phyloP scores from a whole-genome alignment of 2,797 vertebrate genomes.

The Pristis pectinata region DNA sequence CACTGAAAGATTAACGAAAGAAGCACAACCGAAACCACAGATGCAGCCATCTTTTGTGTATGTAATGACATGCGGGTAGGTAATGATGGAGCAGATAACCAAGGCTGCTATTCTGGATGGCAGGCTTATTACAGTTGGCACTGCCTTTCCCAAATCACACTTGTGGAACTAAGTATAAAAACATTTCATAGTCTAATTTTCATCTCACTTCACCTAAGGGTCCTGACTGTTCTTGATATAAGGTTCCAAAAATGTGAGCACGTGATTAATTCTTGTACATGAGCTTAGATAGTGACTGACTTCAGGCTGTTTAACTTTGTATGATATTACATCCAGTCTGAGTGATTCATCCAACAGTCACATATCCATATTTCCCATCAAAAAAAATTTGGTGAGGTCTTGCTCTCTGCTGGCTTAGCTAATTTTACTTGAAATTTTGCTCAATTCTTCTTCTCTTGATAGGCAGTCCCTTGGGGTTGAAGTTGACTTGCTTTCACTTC shows the following conservation, averaged over 20 bases:
- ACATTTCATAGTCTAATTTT: neutral
- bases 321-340: neutral
- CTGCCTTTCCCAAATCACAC: constrained; percentile 41
- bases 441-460: too few relatives aligned
- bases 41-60: constrained; percentile 43
- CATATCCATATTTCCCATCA: neutral
- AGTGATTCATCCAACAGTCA: neutral
- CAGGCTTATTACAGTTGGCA: constrained; percentile 45
- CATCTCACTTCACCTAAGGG: neutral
- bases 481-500: too few relatives aligned
- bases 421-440: too few relatives aligned
- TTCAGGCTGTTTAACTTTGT: neutral
- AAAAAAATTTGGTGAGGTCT: too few relatives aligned
- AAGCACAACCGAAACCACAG: constrained; percentile 46
- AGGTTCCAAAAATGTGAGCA: neutral
- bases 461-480: too few relatives aligned
- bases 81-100: constrained; percentile 42
- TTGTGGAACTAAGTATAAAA: constrained; percentile 40
- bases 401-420: too few relatives aligned
- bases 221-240: neutral
- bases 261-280: neutral
- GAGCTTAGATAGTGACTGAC: neutral
- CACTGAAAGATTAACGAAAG: constrained; percentile 39
- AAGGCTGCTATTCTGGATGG: constrained; percentile 41
- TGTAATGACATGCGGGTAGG: constrained; percentile 42